These are phyloP conservation scores for Sorex araneus DNA, from an alignment of 2,113 vertebrate species.

Conservation along the genomic window DNA sequence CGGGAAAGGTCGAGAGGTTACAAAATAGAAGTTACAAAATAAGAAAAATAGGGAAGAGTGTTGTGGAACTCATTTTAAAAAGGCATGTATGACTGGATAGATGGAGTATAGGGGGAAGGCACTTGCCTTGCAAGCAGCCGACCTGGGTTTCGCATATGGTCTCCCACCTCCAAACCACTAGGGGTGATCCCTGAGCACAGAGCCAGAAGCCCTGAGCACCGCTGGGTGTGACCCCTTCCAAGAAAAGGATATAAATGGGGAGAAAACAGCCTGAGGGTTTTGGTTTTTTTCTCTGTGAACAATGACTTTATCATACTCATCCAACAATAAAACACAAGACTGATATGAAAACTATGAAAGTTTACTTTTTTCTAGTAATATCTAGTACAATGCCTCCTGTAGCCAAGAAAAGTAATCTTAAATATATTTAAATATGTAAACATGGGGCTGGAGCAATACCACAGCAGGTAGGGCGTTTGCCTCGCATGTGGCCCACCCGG, in stretches of 20 bases:
- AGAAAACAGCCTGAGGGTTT: neutral
- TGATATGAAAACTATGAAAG: neutral
- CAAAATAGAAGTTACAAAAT: slow-evolving; percentile 34
- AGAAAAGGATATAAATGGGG: too few species aligned
- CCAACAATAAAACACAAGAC: neutral
- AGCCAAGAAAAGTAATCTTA: slow-evolving; percentile 26
- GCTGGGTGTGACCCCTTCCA: too few species aligned
- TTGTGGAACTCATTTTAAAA: slow-evolving; percentile 3
- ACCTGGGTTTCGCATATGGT: too few species aligned
- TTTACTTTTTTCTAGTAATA: slow-evolving; percentile 30
- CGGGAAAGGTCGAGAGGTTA: neutral
- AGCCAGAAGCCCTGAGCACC: too few species aligned
- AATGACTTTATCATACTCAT: neutral
- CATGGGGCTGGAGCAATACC: too few species aligned
- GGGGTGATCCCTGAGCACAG: too few species aligned
- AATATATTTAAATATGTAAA: neutral
- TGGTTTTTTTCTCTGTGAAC: neutral
- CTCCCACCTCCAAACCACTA: too few species aligned
- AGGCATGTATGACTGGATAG: too few species aligned
- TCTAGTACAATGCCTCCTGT: neutral
- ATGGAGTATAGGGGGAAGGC: too few species aligned
- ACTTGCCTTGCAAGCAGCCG: too few species aligned
- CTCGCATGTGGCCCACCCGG: too few species aligned
- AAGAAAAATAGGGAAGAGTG: neutral
- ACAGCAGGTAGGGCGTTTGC: too few species aligned